Conservation (phyloP, 2,113 vertebrate species). For the Cavia aperea region DNA sequence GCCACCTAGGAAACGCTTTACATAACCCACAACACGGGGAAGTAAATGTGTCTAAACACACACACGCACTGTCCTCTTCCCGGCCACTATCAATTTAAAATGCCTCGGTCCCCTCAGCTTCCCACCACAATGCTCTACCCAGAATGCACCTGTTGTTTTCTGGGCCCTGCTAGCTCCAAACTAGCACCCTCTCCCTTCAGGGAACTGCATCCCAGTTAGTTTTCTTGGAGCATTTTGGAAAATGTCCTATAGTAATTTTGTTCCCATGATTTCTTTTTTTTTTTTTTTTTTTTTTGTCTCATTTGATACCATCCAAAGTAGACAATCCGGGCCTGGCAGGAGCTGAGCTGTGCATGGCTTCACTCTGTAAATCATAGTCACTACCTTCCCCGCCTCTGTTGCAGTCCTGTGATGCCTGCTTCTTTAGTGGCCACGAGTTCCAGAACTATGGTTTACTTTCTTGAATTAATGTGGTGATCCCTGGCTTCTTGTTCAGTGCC, state of each 20-base stretch:
- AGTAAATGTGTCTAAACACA: neutral
- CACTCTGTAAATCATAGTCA: slow-evolving; percentile 70
- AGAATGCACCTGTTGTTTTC: slow-evolving; percentile 87
- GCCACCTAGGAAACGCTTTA: neutral
- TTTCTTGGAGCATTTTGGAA: slow-evolving; percentile 92
- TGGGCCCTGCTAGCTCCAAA: slow-evolving; percentile 90
- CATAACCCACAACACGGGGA: neutral
- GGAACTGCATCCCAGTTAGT: slow-evolving; percentile 88
- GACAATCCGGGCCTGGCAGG: slow-evolving; percentile 77
- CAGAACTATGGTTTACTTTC: too few relatives aligned
- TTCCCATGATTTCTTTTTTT: slow-evolving; percentile 75
- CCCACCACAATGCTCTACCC: neutral
- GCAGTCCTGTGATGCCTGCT: too few relatives aligned
- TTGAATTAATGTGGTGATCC: too few relatives aligned
- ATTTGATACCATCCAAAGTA: slow-evolving; percentile 83
- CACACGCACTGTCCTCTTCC: neutral
- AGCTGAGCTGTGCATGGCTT: too few relatives aligned
- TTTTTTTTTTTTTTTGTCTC: slow-evolving; percentile 71
- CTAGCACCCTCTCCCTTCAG: slow-evolving; percentile 89
- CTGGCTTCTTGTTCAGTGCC: too few relatives aligned
- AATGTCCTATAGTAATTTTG: slow-evolving; percentile 84
- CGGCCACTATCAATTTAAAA: neutral
- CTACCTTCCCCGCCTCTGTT: slow-evolving; percentile 50
- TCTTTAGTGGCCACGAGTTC: too few relatives aligned
- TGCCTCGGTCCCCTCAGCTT: neutral